Percentiles rank a stretch among this genome's conserved stretches.
phyloP scores from a whole-genome alignment of 2,113 vertebrate genomes.

The Perca fluviatilis region DNA sequence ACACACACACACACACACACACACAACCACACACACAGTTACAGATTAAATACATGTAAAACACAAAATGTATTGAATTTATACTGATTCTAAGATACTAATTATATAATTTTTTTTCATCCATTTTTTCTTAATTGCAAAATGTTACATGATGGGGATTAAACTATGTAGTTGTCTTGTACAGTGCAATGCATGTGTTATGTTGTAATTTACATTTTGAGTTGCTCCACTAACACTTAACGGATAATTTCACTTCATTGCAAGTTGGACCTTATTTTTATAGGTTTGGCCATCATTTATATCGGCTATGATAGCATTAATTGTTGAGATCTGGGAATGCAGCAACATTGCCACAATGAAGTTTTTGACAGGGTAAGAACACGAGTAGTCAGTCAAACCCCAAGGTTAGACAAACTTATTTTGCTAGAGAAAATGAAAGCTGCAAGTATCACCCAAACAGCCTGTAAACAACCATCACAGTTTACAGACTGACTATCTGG shows the following conservation, averaged over 20 bases:
- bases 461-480: not conserved
- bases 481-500: not conserved
- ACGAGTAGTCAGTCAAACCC: not conserved
- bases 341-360: not conserved
- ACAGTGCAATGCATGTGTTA: not conserved
- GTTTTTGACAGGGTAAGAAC: not conserved
- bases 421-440: not conserved
- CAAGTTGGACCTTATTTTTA: not conserved
- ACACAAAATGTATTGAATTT: not conserved
- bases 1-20: not conserved
- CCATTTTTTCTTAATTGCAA: not conserved
- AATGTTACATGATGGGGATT: not conserved
- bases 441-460: not conserved
- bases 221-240: not conserved
- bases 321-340: not conserved
- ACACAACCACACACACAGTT: not conserved
- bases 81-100: not conserved
- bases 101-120: not conserved
- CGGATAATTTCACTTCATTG: not conserved
- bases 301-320: not conserved
- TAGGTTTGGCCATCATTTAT: not conserved
- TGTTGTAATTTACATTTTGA: not conserved
- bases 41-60: slow-evolving; percentile 3
- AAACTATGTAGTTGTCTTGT: not conserved
- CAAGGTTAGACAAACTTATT: not conserved